These are phyloP conservation scores for Ormyrus nitidulus DNA, from an alignment of 2,888 invertebrate genomes.

Conservation along the genomic window DNA sequence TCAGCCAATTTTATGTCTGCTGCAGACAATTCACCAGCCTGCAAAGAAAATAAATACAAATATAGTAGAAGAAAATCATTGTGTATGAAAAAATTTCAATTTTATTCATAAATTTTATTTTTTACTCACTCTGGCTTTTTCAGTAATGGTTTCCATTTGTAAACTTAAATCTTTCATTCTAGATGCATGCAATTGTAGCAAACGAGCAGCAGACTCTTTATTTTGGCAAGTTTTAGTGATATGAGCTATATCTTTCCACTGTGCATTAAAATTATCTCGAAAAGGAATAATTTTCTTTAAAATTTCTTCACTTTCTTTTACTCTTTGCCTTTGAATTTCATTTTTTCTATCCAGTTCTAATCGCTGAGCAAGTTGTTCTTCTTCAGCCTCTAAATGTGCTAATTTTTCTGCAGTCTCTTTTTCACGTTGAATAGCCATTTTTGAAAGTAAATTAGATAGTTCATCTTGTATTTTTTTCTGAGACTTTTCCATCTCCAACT, in stretches of 20 bases:
- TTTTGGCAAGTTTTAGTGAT: constrained; percentile 65
- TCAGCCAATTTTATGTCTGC: constrained; percentile 67
- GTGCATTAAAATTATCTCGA: constrained; percentile 60
- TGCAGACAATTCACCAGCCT: constrained; percentile 67
- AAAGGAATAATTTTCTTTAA: constrained; percentile 72
- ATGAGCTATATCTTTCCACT: constrained; percentile 63
- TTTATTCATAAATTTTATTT: no score
- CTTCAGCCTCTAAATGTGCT: constrained; percentile 78
- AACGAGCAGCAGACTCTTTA: constrained; percentile 60
- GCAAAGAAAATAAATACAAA: constrained; percentile 24
- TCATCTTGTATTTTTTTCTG: constrained; percentile 69
- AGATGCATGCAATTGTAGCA: constrained; percentile 61
- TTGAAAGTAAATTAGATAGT: constrained; percentile 57
- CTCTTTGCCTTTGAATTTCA: constrained; percentile 74
- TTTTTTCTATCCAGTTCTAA: constrained; percentile 76
- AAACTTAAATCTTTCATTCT: constrained; percentile 71
- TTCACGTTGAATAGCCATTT: constrained; percentile 64
- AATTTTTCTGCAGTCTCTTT: constrained; percentile 73
- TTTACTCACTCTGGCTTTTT: constrained; percentile 65
- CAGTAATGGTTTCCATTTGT: constrained; percentile 67
- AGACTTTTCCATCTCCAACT: constrained; percentile 70
- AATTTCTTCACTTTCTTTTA: constrained; percentile 76
- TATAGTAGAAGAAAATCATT: neutral
- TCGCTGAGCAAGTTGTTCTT: constrained; percentile 77
- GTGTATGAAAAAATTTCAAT: no score